Percentiles rank a stretch among this genome's conserved stretches.
phyloP scores from a whole-genome alignment of 2,797 vertebrate species.

The Microchirus variegatus region DNA sequence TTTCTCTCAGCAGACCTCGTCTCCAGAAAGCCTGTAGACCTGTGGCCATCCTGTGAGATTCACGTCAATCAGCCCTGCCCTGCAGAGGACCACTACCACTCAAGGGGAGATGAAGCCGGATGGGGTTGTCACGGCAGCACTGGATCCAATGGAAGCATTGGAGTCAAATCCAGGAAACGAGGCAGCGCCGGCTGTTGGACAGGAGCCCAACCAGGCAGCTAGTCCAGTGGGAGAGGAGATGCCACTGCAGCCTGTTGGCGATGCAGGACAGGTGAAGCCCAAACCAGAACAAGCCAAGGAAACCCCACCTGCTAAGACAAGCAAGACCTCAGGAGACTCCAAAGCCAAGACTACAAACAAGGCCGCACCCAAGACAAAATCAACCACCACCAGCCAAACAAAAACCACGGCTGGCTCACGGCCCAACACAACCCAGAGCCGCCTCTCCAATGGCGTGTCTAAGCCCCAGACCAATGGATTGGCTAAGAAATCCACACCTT shows the following conservation, averaged over 20 bases:
- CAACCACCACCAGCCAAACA: conserved; percentile 39
- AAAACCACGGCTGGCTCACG: conserved; percentile 65
- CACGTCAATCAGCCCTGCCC: conserved; percentile 37
- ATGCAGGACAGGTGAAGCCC: conserved; percentile 44
- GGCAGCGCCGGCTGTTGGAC: conserved; percentile 51
- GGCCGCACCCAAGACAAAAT: conserved; percentile 72
- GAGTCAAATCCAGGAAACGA: conserved; percentile 74
- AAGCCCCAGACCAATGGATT: conserved; percentile 79
- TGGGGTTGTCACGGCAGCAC: conserved; percentile 78
- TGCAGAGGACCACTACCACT: conserved; percentile 65
- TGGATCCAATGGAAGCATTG: conserved; percentile 80
- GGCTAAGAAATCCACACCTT: conserved; percentile 69
- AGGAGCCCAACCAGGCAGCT: conserved; percentile 65
- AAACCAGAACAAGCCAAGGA: conserved; percentile 54
- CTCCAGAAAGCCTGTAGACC: conserved; percentile 45
- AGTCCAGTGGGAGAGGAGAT: conserved; percentile 47
- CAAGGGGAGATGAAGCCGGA: conserved; percentile 84
- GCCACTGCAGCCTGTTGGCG: conserved; percentile 48
- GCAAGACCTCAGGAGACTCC: conserved; percentile 69
- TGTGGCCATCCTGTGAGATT: conserved; percentile 38
- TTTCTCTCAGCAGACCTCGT: conserved; percentile 34
- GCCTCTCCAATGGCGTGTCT: conserved; percentile 74
- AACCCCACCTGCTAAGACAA: conserved; percentile 59
- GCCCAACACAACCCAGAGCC: conserved; percentile 67
- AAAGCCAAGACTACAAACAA: conserved; percentile 78